Evolutionary conservation across 92 coral and sea anemone genomes (phyloP).

Genomic region (Virgularia gustaviana): DNA sequence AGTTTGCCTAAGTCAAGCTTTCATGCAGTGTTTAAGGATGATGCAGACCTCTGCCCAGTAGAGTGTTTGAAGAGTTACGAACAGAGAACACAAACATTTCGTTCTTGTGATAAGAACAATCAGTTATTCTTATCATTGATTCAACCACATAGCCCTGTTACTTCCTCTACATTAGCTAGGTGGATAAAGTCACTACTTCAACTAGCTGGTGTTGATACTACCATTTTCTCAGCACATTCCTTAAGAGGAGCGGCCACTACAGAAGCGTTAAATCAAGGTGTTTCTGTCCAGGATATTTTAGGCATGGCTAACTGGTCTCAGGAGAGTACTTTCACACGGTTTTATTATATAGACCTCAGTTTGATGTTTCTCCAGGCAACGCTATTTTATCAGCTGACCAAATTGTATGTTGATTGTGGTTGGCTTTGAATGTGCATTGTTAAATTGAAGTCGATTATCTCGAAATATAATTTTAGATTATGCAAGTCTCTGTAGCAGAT

Average conservation of each 20-base stretch:
- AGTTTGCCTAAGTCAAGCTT: constrained; percentile 27
- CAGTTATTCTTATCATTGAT: constrained; percentile 7
- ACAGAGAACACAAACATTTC: constrained; percentile 3
- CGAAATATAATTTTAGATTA: too few relatives aligned
- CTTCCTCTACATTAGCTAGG: constrained; percentile 35
- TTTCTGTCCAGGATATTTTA: constrained; percentile 33
- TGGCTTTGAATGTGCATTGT: constrained; percentile 56
- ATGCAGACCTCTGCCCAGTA: constrained; percentile 16
- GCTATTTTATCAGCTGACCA: constrained; percentile 32
- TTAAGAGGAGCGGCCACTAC: constrained; percentile 42
- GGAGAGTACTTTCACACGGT: constrained; percentile 25
- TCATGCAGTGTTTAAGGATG: constrained; percentile 38
- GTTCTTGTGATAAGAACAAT: constrained; percentile 3
- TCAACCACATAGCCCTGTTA: constrained; percentile 21
- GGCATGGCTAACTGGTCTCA: constrained; percentile 48
- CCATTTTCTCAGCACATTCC: constrained; percentile 38
- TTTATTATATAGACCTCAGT: constrained; percentile 34
- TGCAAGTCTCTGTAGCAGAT: too few relatives aligned
- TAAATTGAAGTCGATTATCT: too few relatives aligned
- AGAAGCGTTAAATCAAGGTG: constrained; percentile 25
- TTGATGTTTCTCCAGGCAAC: constrained; percentile 35
- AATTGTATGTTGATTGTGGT: too few relatives aligned
- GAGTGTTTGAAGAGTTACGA: constrained; percentile 37
- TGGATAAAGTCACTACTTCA: constrained; percentile 20
- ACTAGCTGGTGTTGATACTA: constrained; percentile 14